A percentile compares a stretch with the other conserved stretches of the same genome.
Conservation (phyloP, 1,140 invertebrate genomes). For the Asobara japonica region DNA sequence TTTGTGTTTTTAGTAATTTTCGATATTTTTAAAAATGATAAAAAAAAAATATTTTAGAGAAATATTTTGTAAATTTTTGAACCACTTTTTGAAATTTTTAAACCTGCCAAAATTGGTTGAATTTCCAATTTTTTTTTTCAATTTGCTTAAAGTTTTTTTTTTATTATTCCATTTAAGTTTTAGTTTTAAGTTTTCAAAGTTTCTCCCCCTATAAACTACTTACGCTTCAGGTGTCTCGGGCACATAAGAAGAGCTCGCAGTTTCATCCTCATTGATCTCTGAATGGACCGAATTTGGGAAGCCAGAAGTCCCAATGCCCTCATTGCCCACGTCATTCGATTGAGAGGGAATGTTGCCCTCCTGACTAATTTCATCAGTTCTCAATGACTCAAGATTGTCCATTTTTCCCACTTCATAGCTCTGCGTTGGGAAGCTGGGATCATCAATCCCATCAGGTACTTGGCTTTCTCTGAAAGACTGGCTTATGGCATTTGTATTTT, state of each 20-base stretch:
- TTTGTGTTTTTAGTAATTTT: no score
- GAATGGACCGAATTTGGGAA: slow-evolving; percentile 52
- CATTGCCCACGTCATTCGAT: slow-evolving; percentile 58
- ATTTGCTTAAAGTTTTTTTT: no score
- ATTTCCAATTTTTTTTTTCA: no score
- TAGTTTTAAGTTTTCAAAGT: no score
- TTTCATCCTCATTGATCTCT: slow-evolving; percentile 61
- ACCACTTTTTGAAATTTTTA: no score
- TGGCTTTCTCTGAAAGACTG: slow-evolving; percentile 56
- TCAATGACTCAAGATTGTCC: slow-evolving; percentile 53
- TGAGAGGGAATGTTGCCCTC: slow-evolving; percentile 62
- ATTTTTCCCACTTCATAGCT: slow-evolving; percentile 59
- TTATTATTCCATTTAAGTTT: no score
- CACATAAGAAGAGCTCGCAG: slow-evolving; percentile 62
- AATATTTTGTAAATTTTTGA: no score
- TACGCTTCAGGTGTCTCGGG: slow-evolving; percentile 64
- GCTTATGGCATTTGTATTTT: slow-evolving; percentile 52
- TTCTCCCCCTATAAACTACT: no score
- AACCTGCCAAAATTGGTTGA: no score
- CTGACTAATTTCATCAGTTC: slow-evolving; percentile 58
- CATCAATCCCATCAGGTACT: slow-evolving; percentile 45
- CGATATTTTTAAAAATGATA: no score
- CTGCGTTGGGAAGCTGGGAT: slow-evolving; percentile 60
- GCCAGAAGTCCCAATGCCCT: slow-evolving; percentile 58
- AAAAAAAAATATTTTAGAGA: no score